These are phyloP conservation scores for Lordiphosa mommai DNA, from an alignment of 1,140 invertebrate genomes.

Conservation along the genomic window DNA sequence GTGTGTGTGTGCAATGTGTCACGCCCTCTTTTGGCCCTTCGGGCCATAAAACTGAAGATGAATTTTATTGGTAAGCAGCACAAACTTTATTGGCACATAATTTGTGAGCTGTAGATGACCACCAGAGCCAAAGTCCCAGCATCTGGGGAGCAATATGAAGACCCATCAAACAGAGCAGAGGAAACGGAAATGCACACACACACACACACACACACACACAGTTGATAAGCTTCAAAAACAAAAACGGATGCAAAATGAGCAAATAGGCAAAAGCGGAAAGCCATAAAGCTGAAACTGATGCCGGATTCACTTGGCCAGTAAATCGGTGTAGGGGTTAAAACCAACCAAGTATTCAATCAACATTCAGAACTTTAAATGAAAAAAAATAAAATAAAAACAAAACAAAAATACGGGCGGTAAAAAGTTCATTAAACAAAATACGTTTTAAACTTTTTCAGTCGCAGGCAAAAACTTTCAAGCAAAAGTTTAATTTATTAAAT, in stretches of 20 bases:
- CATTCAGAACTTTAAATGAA: constrained; percentile 2
- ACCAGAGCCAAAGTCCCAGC: not conserved
- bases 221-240: not conserved
- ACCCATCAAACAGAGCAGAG: constrained; percentile 34
- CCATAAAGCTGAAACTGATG: not conserved
- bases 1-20: constrained; percentile 20
- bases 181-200: constrained; percentile 43
- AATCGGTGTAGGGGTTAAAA: no score
- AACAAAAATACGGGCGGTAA: constrained; percentile 2
- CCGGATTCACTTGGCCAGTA: constrained; percentile 19
- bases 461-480: no score
- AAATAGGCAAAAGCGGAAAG: not conserved
- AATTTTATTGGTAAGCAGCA: constrained; percentile 64
- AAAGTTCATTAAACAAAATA: not conserved
- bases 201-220: constrained; percentile 4
- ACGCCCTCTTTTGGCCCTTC: constrained; percentile 17
- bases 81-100: constrained; percentile 71
- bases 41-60: constrained; percentile 68
- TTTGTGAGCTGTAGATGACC: constrained; percentile 54
- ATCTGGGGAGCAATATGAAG: not conserved
- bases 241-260: not conserved
- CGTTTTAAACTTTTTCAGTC: no score
- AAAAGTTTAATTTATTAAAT: no score
- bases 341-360: constrained; percentile 7
- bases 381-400: not conserved